Evolutionary conservation across 2,797 vertebrate species (phyloP).

Genomic region (Distichodus sexfasciatus): DNA sequence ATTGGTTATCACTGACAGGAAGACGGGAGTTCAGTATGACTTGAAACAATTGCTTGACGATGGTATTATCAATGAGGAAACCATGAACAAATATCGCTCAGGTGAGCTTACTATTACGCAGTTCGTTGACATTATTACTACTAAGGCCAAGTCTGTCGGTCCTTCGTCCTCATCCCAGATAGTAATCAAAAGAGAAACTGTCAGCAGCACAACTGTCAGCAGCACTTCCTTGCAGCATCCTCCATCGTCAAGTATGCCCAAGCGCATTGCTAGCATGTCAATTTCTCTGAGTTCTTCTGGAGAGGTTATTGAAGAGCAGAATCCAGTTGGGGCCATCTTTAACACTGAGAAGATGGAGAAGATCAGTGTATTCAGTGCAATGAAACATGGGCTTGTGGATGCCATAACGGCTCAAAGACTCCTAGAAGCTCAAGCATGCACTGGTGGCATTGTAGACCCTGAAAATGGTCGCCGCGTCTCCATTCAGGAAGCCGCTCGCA

Average conservation of each 20-base stretch:
- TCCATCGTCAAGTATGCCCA: conserved; percentile 66
- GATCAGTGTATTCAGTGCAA: conserved; percentile 84
- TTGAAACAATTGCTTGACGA: conserved; percentile 84
- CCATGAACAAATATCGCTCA: conserved; percentile 81
- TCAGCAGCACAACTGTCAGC: conserved; percentile 38
- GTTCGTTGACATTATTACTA: conserved; percentile 87
- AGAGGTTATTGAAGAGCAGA: conserved; percentile 76
- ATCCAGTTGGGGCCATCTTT: conserved; percentile 93
- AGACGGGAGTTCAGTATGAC: conserved; percentile 86
- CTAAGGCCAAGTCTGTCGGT: conserved; percentile 60
- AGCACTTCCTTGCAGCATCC: conserved; percentile 53
- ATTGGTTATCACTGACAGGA: conserved; percentile 82
- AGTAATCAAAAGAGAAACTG: conserved; percentile 56
- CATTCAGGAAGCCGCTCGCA: conserved; percentile 81
- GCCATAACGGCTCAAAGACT: conserved; percentile 89
- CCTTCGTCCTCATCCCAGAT: conserved; percentile 49
- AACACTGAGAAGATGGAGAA: conserved; percentile 90
- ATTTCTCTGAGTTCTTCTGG: conserved; percentile 65
- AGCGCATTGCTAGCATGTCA: conserved; percentile 73
- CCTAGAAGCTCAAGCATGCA: conserved; percentile 94
- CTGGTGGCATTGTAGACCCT: conserved; percentile 90
- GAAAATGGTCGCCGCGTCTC: conserved; percentile 80
- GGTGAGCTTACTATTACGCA: conserved; percentile 81
- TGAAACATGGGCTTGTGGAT: conserved; percentile 86
- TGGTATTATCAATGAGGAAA: conserved; percentile 76